Evolutionary conservation across 2,888 invertebrate genomes (phyloP), one percentile per base, ranked within the genome.

Genomic region (Gerris lacustris): DNA sequence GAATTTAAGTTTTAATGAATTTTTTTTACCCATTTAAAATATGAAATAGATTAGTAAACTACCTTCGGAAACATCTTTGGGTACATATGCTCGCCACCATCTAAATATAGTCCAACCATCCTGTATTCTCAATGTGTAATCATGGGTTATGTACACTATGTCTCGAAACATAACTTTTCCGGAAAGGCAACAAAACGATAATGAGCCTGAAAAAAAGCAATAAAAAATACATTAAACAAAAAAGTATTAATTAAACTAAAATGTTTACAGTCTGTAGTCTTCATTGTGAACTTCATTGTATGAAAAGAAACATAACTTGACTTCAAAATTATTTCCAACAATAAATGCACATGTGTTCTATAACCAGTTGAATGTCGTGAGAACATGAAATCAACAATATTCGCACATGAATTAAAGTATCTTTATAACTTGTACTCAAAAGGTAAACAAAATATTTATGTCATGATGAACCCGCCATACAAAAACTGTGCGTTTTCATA

Each of bases 111-210:
- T 85, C 86, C 95, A 96, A 2, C 97, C 98, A 83, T 98, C 97
- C 81, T 96, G 96, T 75, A 96, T 88, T 75, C 96, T 86, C 64
- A 96, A 81, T 47, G 94, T 91, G 81, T 91, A 96, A 83, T 99
- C 97, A 79, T 93, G 91, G 74, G 92, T 95, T 73, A 96, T 91
- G 79, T 93, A 96, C 70, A 93, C 90, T 76, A 98, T 88, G 83
- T 98, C 96, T 72, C 96, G 86, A 81, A 98, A 96, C 97, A 98
- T 98, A 70, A 99, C 90, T 83, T 98, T 98, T 5, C 99, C 99
- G 70, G 96, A 94, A 74, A 98, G 84, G n/a, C 95, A 92, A 80
- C 96, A 94, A 70, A 97, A 83, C 6, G 95, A 94, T 78, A 98
- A 88, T 5, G 98, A 97, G 71, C 97, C 96, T 94, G 80, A 44